These are phyloP conservation scores for Myathropa florea DNA, from an alignment of 2,888 invertebrate species.

Conservation along the genomic window DNA sequence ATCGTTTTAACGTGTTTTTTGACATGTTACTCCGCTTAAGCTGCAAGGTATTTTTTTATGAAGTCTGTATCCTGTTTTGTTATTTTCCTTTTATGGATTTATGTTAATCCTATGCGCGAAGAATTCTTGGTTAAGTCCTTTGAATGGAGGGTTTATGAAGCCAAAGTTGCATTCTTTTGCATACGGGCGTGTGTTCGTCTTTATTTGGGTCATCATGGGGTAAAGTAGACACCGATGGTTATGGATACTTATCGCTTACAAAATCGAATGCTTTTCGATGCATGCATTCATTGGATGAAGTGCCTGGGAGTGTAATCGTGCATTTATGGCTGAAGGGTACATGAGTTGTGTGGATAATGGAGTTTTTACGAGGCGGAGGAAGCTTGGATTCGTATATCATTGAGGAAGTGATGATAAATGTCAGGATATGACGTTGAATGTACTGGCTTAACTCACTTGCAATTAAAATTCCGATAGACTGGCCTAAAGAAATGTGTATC, in stretches of 20 bases:
- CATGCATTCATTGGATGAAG: not conserved
- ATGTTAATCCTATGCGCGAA: conserved; percentile 36
- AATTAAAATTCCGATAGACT: too few relatives aligned
- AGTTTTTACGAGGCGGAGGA: too few relatives aligned
- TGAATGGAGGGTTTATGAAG: conserved; percentile 18
- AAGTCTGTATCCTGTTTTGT: conserved; percentile 10
- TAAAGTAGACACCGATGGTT: not conserved
- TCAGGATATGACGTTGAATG: too few relatives aligned
- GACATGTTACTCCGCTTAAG: not conserved
- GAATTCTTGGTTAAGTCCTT: conserved; percentile 32
- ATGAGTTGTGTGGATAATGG: too few relatives aligned
- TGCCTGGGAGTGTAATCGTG: not conserved
- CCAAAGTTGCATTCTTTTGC: conserved; percentile 32
- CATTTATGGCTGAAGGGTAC: not conserved
- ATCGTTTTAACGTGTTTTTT: conserved; percentile 19
- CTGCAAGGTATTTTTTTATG: conserved; percentile 25
- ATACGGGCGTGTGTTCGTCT: not conserved
- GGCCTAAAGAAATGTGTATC: too few relatives aligned
- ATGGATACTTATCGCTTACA: conserved; percentile 22
- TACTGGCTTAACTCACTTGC: too few relatives aligned
- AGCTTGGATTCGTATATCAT: too few relatives aligned
- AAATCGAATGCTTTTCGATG: not conserved
- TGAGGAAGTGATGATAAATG: too few relatives aligned
- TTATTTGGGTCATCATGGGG: not conserved
- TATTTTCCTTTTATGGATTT: conserved; percentile 33